phyloP scores from a whole-genome alignment of 2,113 vertebrate species.

The Polyodon spathula region DNA sequence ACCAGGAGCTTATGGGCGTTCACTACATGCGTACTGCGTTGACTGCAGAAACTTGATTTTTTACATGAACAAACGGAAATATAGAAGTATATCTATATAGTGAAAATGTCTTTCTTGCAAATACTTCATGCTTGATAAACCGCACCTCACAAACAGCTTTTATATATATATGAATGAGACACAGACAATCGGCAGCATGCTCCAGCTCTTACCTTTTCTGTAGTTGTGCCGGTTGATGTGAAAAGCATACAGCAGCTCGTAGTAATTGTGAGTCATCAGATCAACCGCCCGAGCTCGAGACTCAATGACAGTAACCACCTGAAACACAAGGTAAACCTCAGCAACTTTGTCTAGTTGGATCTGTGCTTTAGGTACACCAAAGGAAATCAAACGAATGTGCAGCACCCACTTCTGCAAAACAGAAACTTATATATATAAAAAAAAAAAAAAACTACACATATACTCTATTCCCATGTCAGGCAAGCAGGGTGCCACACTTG shows the following conservation, averaged over 20 bases:
- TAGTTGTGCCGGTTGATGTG: constrained; percentile 93
- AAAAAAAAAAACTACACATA: too few species aligned
- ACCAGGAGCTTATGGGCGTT: not conserved
- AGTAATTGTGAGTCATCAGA: constrained; percentile 89
- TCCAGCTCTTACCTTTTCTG: constrained; percentile 68
- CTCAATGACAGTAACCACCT: constrained; percentile 91
- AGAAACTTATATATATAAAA: too few species aligned
- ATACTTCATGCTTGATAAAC: too few species aligned
- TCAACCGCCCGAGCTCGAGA: constrained; percentile 82
- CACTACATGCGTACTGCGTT: not conserved
- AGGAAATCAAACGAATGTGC: not conserved
- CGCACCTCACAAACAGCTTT: too few species aligned
- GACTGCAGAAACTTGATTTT: too few species aligned
- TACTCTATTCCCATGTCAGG: too few species aligned
- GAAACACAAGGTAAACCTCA: not conserved
- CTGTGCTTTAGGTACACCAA: not conserved
- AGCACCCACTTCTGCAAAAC: too few species aligned
- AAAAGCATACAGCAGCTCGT: constrained; percentile 91
- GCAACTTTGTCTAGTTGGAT: not conserved
- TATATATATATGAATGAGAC: too few species aligned
- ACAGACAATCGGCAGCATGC: not conserved
- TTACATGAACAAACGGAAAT: too few species aligned
- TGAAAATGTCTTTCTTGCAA: too few species aligned
- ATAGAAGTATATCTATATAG: too few species aligned
- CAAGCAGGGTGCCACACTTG: too few species aligned